Conservation (phyloP, 2,113 vertebrate genomes). For the Poicephalus meyeri region DNA sequence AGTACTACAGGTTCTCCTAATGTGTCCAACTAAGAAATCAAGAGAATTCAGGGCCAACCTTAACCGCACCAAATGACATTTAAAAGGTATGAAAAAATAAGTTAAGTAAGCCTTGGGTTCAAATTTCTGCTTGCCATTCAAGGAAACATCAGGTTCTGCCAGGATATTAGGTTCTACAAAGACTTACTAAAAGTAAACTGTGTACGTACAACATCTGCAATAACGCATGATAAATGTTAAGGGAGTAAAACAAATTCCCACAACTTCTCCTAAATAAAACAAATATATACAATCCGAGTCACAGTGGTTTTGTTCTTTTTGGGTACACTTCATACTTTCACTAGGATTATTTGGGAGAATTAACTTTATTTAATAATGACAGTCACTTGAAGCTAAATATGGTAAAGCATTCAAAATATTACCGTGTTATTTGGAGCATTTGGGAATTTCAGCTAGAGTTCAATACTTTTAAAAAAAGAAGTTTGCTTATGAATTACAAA, state of each 20-base stretch:
- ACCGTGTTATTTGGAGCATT: constrained; percentile 20
- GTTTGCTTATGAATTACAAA: constrained; percentile 8
- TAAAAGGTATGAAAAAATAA: not conserved
- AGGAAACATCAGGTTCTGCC: not conserved
- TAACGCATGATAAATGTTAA: not conserved
- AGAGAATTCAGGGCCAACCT: not conserved
- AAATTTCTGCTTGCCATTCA: constrained; percentile 17
- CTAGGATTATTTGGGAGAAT: constrained; percentile 6
- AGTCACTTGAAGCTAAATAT: constrained; percentile 40
- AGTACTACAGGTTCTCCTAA: not conserved
- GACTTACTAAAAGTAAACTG: constrained; percentile 47
- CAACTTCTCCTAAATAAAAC: constrained; percentile 21
- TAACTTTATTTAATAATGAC: not conserved
- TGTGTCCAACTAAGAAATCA: not conserved
- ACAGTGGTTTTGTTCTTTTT: not conserved
- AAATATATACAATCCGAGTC: constrained; percentile 15
- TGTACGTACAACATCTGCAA: constrained; percentile 35
- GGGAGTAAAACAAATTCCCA: constrained; percentile 31
- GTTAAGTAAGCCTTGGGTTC: not conserved
- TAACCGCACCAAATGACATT: not conserved
- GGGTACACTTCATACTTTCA: not conserved
- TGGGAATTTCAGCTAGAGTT: constrained; percentile 42
- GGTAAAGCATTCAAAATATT: constrained; percentile 47
- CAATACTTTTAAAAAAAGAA: constrained; percentile 48
- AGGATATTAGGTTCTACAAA: constrained; percentile 21